Evolutionary conservation across 2,888 invertebrate species (phyloP), one percentile per base, ranked within the genome.

Genomic region (Trachelus tabidus): DNA sequence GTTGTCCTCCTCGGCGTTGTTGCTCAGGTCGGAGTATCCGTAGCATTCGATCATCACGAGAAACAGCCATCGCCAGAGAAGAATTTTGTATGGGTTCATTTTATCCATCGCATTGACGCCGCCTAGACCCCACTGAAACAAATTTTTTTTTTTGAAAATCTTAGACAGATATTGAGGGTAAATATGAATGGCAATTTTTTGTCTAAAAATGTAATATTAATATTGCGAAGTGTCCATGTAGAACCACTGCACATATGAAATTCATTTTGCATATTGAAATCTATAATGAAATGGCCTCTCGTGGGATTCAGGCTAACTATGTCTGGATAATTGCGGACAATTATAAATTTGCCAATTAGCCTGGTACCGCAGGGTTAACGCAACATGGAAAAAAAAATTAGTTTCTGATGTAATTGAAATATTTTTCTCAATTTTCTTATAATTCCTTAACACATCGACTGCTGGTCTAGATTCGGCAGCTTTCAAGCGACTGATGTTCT

Each of bases 1-100:
- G 73, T 93, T 93, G 30, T 93, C 92, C 71, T 91, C 90, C 78
- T 90, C 88, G 82, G 91, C 87, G 79, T 86, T 90, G 56, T 89
- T 84, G 77, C 86, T 87, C 37, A 83, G 79, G 68, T 86, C 83
- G 56, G 56, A 56, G 73, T 84, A 80, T 78, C 85, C 84, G 83
- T 88, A 88, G 76, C 86, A 85, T 71, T 87, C 84, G 81, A 85
- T 81, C 37, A 82, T 73, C n/a, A 85, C 78, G 9, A 85, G 74
- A 75, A 81, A 83, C 71, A 81, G 85, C 34, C 82, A 85, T 34
- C 84, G 82, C 84, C 83, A 85, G 33, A 78, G 80, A 34, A 87
- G 80, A 75, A 85, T 81, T 76, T 75, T 82, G 12, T 77, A 78
- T 75, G 82, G 78, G 74, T 79, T 83, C 86, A 85, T 87, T 76